Evolutionary conservation across 2,888 invertebrate species (phyloP).

Genomic region (Eutolmus rufibarbis): DNA sequence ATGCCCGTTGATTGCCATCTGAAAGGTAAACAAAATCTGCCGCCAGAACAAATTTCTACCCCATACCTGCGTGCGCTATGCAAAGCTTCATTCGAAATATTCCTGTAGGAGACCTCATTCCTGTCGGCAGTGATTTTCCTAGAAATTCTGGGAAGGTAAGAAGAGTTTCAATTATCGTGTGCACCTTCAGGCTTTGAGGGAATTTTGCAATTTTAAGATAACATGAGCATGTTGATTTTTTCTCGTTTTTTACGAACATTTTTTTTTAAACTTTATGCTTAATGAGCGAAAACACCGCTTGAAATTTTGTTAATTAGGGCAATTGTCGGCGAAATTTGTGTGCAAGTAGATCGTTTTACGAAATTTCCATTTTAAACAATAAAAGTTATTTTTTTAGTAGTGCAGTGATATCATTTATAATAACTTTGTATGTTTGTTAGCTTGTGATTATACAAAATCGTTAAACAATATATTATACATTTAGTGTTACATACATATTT

Average conservation of each 20-base stretch:
- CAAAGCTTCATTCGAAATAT: background rate
- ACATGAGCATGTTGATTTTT: background rate
- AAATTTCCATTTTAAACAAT: background rate
- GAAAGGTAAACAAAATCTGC: background rate
- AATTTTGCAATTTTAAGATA: background rate
- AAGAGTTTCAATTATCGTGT: background rate
- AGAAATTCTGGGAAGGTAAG: background rate
- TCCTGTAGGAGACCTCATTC: background rate
- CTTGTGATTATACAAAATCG: no score
- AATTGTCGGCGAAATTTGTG: background rate
- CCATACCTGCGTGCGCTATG: background rate
- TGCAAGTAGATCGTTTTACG: background rate
- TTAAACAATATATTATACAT: no score
- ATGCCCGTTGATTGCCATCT: constrained; percentile 5
- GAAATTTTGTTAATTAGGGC: background rate
- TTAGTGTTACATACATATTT: no score
- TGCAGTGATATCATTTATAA: background rate
- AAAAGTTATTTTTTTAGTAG: background rate
- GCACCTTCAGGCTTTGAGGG: background rate
- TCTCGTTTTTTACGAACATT: background rate
- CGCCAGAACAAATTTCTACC: background rate
- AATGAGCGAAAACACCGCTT: background rate
- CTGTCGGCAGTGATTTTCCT: background rate
- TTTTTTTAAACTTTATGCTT: background rate
- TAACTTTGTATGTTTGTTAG: no score